Evolutionary conservation across 2,113 vertebrate species (phyloP), one percentile per base, ranked within the genome.

Genomic region (Raja brachyura): DNA sequence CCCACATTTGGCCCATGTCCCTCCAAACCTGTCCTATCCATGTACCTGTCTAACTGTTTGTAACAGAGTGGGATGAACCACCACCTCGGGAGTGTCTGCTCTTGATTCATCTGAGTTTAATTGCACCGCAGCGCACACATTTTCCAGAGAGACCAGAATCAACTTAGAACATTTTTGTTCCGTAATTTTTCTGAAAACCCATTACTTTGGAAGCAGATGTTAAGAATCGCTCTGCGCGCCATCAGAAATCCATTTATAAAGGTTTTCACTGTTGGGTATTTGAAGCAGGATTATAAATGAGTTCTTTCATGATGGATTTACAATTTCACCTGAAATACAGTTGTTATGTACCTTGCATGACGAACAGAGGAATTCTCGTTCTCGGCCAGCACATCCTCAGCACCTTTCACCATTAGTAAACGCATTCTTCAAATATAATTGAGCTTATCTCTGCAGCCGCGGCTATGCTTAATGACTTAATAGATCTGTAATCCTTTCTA

Each of bases 281-380:
- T 79, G 33, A 5, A 79, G 33, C 31, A 79, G 39, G 77, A 48
- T 48, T 39, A 79, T 79, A 48, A 79, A 79, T 79, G 77, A 79
- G 11, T 79, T 79, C 33, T 79, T 79, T 79, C 77, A 48, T 33
- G 48, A 79, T 79, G 33, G 77, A 79, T 79, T 79, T 79, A 79
- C 77, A 79, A 39, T 79, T 79, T 79, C 77, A 79, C 16, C 39
- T 20, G 77, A 39, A 79, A 18, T 79, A 20, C 33, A 39, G 39
- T 79, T 79, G 77, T 33, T 79, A 79, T 48, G 77, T 48, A 39
- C 16, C 77, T 79, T 79, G 16, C 77, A 79, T 79, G 77, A 33
- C 20, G 77, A 79, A 3, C 14, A 79, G 77, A 48, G 77, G 4
- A 79, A 79, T 48, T 39, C 33, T 79, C 16, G 39, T 20, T 33